Conservation (phyloP, 2,888 invertebrate genomes). For the Thymelicus lineola region DNA sequence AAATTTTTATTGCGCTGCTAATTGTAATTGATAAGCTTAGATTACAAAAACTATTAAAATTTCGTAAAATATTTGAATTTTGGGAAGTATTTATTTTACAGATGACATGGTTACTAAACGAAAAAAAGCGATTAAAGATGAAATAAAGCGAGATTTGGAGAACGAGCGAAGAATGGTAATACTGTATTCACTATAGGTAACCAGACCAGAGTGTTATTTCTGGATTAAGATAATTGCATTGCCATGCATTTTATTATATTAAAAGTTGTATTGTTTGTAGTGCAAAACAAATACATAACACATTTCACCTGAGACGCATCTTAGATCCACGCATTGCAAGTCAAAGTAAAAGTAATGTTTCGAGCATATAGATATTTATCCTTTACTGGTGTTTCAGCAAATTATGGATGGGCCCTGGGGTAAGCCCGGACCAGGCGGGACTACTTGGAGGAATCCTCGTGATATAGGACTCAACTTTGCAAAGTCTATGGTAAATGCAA, state of each 20-base stretch:
- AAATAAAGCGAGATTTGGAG: constrained; percentile 74
- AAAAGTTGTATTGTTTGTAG: no score
- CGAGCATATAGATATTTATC: no score
- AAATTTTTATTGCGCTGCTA: no score
- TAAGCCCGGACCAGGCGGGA: constrained; percentile 89
- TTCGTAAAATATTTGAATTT: not conserved
- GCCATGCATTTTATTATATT: no score
- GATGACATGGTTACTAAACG: constrained; percentile 86
- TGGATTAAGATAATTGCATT: no score
- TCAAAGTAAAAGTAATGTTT: no score
- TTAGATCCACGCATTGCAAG: no score
- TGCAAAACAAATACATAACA: no score
- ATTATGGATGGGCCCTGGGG: constrained; percentile 86
- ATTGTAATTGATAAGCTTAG: no score
- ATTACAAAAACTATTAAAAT: not conserved
- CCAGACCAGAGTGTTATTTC: no score
- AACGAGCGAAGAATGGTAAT: constrained; percentile 85
- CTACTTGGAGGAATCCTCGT: constrained; percentile 90
- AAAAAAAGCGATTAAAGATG: constrained; percentile 76
- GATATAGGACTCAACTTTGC: constrained; percentile 90
- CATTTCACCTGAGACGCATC: no score
- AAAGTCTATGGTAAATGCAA: constrained; percentile 92
- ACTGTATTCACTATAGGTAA: constrained; percentile 18
- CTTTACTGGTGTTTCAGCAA: constrained; percentile 54
- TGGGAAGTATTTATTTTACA: constrained; percentile 57